Percentiles rank a stretch among this genome's conserved stretches.
Evolutionary conservation across 2,888 invertebrate species (phyloP).

Genomic region (Drosophila meridiana): DNA sequence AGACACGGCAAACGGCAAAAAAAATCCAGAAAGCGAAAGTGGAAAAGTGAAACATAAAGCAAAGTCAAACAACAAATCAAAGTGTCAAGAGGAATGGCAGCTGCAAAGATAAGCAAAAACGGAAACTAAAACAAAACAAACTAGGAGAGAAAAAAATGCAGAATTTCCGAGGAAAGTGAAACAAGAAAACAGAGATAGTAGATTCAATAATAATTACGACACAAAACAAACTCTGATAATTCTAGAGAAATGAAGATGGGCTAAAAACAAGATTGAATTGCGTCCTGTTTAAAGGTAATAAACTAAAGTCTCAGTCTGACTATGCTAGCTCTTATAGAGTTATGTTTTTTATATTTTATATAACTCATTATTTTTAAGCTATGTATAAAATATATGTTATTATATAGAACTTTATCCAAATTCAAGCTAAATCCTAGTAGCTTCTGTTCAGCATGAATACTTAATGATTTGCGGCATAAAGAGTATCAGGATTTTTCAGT

Average conservation of each 20-base stretch:
- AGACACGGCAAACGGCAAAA: background rate
- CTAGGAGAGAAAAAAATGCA: background rate
- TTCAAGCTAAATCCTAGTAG: background rate
- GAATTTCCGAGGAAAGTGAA: conserved; percentile 22
- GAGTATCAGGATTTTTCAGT: background rate
- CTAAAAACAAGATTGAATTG: background rate
- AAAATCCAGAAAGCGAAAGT: conserved; percentile 49
- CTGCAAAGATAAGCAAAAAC: conserved; percentile 51
- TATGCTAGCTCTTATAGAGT: background rate
- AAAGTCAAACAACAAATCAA: conserved; percentile 63
- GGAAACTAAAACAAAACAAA: conserved; percentile 38
- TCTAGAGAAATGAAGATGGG: background rate
- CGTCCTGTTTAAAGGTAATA: background rate
- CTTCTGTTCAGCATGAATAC: background rate
- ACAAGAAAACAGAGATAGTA: conserved; percentile 15
- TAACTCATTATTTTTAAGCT: no score
- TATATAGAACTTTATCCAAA: background rate
- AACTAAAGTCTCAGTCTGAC: background rate
- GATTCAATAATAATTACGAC: conserved; percentile 2
- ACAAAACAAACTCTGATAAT: conserved; percentile 7
- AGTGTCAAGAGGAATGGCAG: conserved; percentile 47
- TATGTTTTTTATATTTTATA: no score
- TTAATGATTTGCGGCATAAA: no score
- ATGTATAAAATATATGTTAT: background rate
- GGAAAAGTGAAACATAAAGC: conserved; percentile 52